Conservation (phyloP, 2,113 vertebrate species). For the Thomomys bottae region DNA sequence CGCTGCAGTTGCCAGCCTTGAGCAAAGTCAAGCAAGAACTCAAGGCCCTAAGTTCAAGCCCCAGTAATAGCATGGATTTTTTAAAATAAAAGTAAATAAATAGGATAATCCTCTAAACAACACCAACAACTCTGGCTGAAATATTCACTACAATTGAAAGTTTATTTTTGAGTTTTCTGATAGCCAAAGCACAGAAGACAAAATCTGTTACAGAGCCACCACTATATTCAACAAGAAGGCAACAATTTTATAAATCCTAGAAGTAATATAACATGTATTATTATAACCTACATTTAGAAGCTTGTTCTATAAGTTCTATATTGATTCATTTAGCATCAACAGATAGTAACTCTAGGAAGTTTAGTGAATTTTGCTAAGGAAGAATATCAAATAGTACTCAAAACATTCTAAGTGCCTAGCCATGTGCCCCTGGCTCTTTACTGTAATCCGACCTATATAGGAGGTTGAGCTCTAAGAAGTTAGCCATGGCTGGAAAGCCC, state of each 20-base stretch:
- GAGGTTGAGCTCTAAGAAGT: no score
- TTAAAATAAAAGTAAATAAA: no score
- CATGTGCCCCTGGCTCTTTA: no score
- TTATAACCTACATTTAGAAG: slow-evolving; percentile 7
- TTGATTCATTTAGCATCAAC: background rate
- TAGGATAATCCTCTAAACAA: background rate
- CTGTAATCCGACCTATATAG: no score
- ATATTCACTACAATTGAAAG: background rate
- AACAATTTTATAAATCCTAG: slow-evolving; percentile 19
- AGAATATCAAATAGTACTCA: background rate
- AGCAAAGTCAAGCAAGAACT: no score
- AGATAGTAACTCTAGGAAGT: slow-evolving; percentile 30
- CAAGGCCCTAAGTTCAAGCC: no score
- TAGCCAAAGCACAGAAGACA: slow-evolving; percentile 10
- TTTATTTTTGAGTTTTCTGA: background rate
- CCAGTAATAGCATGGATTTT: no score
- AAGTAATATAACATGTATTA: background rate
- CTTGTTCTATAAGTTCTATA: background rate
- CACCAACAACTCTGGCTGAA: background rate
- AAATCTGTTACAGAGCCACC: background rate
- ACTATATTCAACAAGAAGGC: background rate
- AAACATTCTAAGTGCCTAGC: slow-evolving; percentile 7
- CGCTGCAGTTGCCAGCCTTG: no score
- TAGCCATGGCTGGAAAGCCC: no score
- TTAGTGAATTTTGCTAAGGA: slow-evolving; percentile 13